Percentiles rank a stretch among this genome's conserved stretches.
Conservation (phyloP, 2,113 vertebrate genomes). For the Grallaria varia region DNA sequence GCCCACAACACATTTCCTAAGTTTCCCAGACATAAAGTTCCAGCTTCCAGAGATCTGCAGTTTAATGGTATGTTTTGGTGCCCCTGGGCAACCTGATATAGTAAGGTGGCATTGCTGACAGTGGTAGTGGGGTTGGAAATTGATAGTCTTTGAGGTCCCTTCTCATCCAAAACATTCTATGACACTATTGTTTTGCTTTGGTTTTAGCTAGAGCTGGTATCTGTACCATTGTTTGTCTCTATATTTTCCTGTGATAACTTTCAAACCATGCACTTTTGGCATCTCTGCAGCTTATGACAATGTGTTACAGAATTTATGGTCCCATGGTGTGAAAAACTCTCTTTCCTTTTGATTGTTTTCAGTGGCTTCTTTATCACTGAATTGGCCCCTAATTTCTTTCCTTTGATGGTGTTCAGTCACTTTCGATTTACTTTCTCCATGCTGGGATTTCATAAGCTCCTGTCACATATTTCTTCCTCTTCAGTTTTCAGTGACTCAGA, state of each 20-base stretch:
- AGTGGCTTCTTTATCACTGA: background rate
- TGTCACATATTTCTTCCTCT: background rate
- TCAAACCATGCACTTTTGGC: background rate
- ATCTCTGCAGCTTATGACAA: background rate
- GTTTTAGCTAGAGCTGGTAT: background rate
- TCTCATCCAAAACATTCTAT: background rate
- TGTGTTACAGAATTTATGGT: background rate
- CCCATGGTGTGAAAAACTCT: background rate
- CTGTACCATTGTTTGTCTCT: background rate
- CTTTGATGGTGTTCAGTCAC: background rate
- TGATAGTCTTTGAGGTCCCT: background rate
- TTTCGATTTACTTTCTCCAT: background rate
- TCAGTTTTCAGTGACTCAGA: background rate
- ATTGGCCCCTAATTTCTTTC: background rate
- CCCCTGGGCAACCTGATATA: background rate
- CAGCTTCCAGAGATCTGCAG: background rate
- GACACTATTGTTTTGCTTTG: background rate
- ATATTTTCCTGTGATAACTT: background rate
- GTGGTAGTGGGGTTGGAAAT: background rate
- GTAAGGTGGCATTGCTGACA: background rate
- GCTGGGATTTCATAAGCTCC: background rate
- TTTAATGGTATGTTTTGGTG: background rate
- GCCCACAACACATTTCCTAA: fast-evolving
- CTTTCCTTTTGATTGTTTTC: background rate
- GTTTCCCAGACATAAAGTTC: background rate